A percentile compares a stretch with the other conserved stretches of the same genome.
Conservation (phyloP, 2,888 invertebrate genomes). For the Zaprionus bogoriensis region DNA sequence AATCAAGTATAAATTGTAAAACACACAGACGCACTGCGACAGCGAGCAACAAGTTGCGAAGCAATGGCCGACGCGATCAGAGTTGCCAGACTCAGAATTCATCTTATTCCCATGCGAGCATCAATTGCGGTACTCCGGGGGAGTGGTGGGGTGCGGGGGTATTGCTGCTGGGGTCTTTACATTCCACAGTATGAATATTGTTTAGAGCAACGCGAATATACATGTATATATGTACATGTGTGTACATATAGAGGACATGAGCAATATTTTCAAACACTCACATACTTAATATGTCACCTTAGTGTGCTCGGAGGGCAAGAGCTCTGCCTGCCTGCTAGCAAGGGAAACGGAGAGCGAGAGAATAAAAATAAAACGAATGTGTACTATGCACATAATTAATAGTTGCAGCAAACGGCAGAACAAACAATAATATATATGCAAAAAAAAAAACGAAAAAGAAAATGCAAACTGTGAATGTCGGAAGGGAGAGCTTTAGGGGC, state of each 20-base stretch:
- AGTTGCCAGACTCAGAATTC: slow-evolving; percentile 66
- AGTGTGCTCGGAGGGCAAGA: slow-evolving; percentile 26
- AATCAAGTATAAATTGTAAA: slow-evolving; percentile 41
- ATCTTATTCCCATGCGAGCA: slow-evolving; percentile 40
- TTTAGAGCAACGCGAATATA: slow-evolving; percentile 20
- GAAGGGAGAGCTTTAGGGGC: slow-evolving; percentile 60
- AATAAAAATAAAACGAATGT: slow-evolving; percentile 61
- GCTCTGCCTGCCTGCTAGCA: slow-evolving; percentile 29
- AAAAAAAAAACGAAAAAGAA: not conserved
- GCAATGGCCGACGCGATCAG: slow-evolving; percentile 72
- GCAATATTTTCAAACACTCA: slow-evolving; percentile 32
- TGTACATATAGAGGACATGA: slow-evolving; percentile 11
- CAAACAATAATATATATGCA: slow-evolving; percentile 61
- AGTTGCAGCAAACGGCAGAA: slow-evolving; percentile 51
- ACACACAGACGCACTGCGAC: slow-evolving; percentile 49
- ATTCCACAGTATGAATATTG: slow-evolving; percentile 50
- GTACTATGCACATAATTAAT: slow-evolving; percentile 73
- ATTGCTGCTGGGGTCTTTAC: slow-evolving; percentile 17
- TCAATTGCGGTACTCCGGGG: slow-evolving; percentile 31
- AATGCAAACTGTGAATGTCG: slow-evolving; percentile 40
- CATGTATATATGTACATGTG: slow-evolving; percentile 4
- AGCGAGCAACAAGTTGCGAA: slow-evolving; percentile 73
- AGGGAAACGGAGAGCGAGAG: slow-evolving; percentile 26
- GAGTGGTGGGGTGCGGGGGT: not conserved
- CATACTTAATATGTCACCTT: slow-evolving; percentile 36